phyloP scores from a whole-genome alignment of 2,888 invertebrate species.

The Syrphus vitripennis region DNA sequence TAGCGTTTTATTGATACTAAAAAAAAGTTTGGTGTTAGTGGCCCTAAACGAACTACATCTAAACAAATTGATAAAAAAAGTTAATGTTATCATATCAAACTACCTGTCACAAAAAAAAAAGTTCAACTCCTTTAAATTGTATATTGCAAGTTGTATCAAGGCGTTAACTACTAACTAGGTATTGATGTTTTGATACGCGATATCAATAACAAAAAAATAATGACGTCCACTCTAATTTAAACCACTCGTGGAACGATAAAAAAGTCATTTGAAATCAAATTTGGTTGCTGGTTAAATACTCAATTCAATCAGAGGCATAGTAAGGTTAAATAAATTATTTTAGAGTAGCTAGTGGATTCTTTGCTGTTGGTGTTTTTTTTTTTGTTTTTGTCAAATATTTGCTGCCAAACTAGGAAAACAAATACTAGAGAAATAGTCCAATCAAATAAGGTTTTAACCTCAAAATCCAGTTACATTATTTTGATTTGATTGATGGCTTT shows the following conservation, averaged over 20 bases:
- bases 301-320: neutral
- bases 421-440: neutral
- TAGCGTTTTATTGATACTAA: no score
- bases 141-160: neutral
- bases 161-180: neutral
- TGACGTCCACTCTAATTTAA: neutral
- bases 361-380: neutral
- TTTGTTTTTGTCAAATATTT: no score
- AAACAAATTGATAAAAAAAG: neutral
- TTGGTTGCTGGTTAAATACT: neutral
- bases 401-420: neutral
- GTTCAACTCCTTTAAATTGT: neutral
- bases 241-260: neutral
- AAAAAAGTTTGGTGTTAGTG: no score
- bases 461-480: neutral
- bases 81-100: neutral
- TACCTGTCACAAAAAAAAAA: neutral
- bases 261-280: neutral
- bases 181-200: neutral
- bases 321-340: neutral
- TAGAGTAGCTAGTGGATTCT: neutral
- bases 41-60: neutral
- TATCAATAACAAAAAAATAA: neutral
- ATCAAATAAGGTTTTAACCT: neutral
- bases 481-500: neutral